A percentile compares a stretch with the other conserved stretches of the same genome.
Evolutionary conservation across 2,888 invertebrate species (phyloP).

Genomic region (Chromoteleia sp.): DNA sequence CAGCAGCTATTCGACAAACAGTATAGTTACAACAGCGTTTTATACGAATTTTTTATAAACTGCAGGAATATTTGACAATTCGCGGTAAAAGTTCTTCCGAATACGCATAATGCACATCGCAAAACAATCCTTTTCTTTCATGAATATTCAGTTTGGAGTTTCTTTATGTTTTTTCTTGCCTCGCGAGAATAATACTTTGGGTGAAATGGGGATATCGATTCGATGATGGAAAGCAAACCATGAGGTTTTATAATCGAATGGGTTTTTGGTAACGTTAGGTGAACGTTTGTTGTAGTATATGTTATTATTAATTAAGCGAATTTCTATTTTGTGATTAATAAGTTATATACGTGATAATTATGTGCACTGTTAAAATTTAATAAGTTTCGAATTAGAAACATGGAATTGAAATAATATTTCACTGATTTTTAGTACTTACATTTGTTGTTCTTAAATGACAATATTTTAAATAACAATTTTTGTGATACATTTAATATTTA

Average conservation of each 20-base stretch:
- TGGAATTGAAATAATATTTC: too few species aligned
- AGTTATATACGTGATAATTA: slow-evolving; percentile 6
- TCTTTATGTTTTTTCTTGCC: slow-evolving; percentile 39
- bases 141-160: slow-evolving; percentile 45
- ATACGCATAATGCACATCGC: slow-evolving; percentile 73
- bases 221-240: slow-evolving; percentile 35
- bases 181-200: slow-evolving; percentile 53
- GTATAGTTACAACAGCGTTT: slow-evolving; percentile 72
- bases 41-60: slow-evolving; percentile 77
- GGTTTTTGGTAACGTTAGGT: slow-evolving; percentile 28
- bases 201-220: slow-evolving; percentile 63
- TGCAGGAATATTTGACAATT: slow-evolving; percentile 71
- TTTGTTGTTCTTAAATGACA: too few species aligned
- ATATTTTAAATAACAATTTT: too few species aligned
- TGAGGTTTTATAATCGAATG: slow-evolving; percentile 24
- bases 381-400: slow-evolving; percentile 5
- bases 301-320: slow-evolving; percentile 2
- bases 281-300: slow-evolving; percentile 12
- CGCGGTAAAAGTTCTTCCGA: slow-evolving; percentile 77
- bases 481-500: too few species aligned
- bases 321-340: background rate
- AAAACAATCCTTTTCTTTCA: slow-evolving; percentile 53
- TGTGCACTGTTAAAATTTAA: background rate
- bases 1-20: slow-evolving; percentile 72
- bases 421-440: too few species aligned